Evolutionary conservation across 2,888 invertebrate species (phyloP), one percentile per base, ranked within the genome.

Genomic region (Chrysodeixis includens): DNA sequence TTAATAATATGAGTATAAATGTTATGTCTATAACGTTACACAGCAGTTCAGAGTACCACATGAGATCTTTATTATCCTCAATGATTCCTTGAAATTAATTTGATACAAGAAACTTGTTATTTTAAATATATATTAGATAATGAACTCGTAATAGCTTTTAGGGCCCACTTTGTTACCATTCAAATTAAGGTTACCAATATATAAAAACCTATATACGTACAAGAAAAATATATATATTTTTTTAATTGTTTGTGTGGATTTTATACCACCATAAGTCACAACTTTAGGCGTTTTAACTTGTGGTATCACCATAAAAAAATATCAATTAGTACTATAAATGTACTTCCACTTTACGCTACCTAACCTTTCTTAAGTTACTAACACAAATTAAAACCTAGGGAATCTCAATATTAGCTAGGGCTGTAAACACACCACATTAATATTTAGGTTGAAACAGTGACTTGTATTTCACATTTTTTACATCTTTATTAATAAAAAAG

Each of bases 61-160:
- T 76, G 74, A 74, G 74, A 72, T 74, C 74, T 66, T 56, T 52
- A 67, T 58, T 51, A 55, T 49, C 40, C 46, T 55, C 40, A 56
- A 67, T 16, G 35, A 60, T 63, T 67, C 60, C 44, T 61, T 18
- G 4, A 9, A 51, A 49, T 32, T 6, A 49, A 18, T 51, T 49
- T 16, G 10, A 54, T 16, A 62, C 14, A 51, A 59, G 9, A 57
- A 56, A 14, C 66, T 26, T 46, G 44, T 65, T 74, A 65, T 59
- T 65, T 10, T 58, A 65, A 65, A 51, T 12, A 69, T 8, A 51
- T 20, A 56, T 59, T 22, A 26, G 56, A 56, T 30, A 49, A 35
- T 56, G 18, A 32, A 20, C 16, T 46, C 30, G 51, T 30, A 26
- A 30, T 26, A 30, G 40, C 35, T 44, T 65, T 63, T 49, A 40